Base-by-base conservation (phyloP, 2,797 vertebrate genomes). In the Oreochromis mossambicus region DNA sequence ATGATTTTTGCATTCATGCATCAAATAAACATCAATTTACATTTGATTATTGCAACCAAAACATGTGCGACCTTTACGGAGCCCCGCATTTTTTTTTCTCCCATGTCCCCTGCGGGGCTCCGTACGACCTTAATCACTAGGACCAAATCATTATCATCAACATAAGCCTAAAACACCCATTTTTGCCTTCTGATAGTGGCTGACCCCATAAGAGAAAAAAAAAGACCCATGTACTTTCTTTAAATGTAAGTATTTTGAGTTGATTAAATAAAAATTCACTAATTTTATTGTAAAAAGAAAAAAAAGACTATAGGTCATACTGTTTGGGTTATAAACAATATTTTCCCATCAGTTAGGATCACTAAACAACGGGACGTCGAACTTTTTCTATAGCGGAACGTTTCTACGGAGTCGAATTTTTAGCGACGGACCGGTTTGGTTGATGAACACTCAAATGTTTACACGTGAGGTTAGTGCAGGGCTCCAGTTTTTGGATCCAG, bases 381-480 rank as follows among this genome's bases (percentile, higher is more conserved):
- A 34, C 17, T n/a, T 17, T 41, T 70, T 21, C n/a, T 9, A 9
- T 4, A 2, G 34, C 83, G 88, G 90, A 94, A 92, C 89, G 8
- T 81, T 91, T 83, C 38, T 85, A 21, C 13, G 1, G 12, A 15
- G 15, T 19, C 12, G 8, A 3, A 1, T 14, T 63, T 87, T 78
- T 17, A 3, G 7, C 11, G 13, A 1, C 91, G 95, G 91, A 83
- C 48, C 6, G 1, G 12, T 88, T 91, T 77, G 55, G 8, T 2
- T 2, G 85, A 75, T 7, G 94, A 84, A 94, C 93, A 5, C 2
- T 1, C 2, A 4, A 54, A 7, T 95, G 89, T 93, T 93, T 95
- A 95, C 95, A 95, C 93, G 95, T 95, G 95, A 95, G 83, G 51
- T 29, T 38, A 6, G 7, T 83, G 68, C 26, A 43, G 17, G 7